Percentiles rank a stretch among this genome's conserved stretches.
Conservation (phyloP, 2,797 vertebrate genomes). For the Melanotaenia nigrans region DNA sequence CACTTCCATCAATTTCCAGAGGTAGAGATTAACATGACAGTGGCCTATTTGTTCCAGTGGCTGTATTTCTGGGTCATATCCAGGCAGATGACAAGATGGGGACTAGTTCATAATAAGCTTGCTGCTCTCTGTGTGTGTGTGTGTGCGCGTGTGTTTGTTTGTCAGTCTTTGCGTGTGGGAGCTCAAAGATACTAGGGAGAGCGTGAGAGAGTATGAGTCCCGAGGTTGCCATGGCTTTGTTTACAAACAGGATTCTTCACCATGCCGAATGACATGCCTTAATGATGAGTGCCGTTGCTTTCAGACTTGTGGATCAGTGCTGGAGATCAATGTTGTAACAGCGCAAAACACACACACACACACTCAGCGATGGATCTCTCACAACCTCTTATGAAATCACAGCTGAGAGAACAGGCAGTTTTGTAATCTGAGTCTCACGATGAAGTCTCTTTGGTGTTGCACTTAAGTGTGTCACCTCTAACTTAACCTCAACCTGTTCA, state of each 20-base stretch:
- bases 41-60: constrained; percentile 81
- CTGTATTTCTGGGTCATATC: constrained; percentile 82
- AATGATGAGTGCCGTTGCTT: constrained; percentile 76
- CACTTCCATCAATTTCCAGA: constrained; percentile 77
- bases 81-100: constrained; percentile 78
- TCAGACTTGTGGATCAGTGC: constrained; percentile 69
- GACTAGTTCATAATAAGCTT: constrained; percentile 66
- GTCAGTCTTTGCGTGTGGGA: constrained; percentile 22
- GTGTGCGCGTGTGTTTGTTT: constrained; percentile 1
- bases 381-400: constrained; percentile 73
- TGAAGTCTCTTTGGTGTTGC: constrained; percentile 44
- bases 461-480: constrained; percentile 62
- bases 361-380: constrained; percentile 43
- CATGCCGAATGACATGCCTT: constrained; percentile 72
- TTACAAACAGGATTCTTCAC: constrained; percentile 81
- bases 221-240: constrained; percentile 81
- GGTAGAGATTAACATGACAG: constrained; percentile 80
- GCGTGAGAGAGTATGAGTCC: constrained; percentile 56
- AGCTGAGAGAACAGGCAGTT: constrained; percentile 60
- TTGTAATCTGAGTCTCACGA: constrained; percentile 59
- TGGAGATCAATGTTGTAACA: constrained; percentile 63
- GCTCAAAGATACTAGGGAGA: constrained; percentile 50
- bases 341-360: constrained; percentile 10
- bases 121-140: constrained; percentile 23
- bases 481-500: constrained; percentile 47